phyloP scores from a whole-genome alignment of 2,888 invertebrate species.

The Mystacides longicornis region DNA sequence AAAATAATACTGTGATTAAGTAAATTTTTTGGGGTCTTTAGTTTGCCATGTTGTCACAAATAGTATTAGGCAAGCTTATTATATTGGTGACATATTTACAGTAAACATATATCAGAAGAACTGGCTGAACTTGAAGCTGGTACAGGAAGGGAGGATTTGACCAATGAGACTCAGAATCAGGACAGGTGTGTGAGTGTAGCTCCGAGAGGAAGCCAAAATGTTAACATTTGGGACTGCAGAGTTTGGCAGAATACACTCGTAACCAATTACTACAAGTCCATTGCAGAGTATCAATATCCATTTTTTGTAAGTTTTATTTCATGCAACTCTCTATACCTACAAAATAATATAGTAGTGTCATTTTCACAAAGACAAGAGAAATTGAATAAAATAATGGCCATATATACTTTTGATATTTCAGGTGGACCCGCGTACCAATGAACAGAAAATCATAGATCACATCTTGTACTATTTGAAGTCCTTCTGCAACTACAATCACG shows the following conservation, averaged over 20 bases:
- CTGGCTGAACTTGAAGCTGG: no score
- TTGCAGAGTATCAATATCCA: slow-evolving; percentile 40
- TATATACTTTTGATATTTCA: no score
- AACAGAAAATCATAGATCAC: slow-evolving; percentile 33
- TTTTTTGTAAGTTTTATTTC: slow-evolving; percentile 43
- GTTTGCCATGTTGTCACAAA: no score
- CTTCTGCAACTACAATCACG: slow-evolving; percentile 26
- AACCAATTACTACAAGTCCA: slow-evolving; percentile 19
- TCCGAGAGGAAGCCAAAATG: not conserved
- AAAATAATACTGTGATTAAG: no score
- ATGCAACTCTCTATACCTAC: no score
- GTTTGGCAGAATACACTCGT: slow-evolving; percentile 13
- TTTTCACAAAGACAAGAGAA: no score
- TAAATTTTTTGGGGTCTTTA: no score
- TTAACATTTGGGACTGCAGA: slow-evolving; percentile 13
- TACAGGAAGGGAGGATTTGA: not conserved
- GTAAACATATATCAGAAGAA: no score
- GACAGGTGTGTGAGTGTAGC: not conserved
- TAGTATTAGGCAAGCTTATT: no score
- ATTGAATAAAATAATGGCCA: no score
- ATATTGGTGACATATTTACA: no score
- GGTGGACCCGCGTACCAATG: slow-evolving; percentile 33
- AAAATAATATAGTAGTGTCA: no score
- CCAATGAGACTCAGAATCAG: not conserved
- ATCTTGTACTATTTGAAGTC: slow-evolving; percentile 30